Conservation (phyloP, 2,888 invertebrate genomes). For the Aplocera efformata region DNA sequence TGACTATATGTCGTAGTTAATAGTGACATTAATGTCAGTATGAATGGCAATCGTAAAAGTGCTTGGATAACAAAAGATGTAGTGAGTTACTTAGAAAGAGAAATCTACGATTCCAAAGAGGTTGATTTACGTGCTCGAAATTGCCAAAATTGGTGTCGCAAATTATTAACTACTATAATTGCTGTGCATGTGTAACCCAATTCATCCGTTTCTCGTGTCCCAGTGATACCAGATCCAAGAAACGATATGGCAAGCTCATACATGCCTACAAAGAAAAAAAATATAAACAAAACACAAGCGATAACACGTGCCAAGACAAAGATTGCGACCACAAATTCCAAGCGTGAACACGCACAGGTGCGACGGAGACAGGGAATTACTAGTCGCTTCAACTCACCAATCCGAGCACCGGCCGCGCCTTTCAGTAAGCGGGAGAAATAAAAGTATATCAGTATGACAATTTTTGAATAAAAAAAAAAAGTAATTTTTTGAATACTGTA, state of each 20-base stretch:
- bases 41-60: conserved; percentile 14
- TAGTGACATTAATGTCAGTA: conserved; percentile 1
- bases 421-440: conserved; percentile 55
- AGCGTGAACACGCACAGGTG: conserved; percentile 52
- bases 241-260: conserved; percentile 64
- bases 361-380: conserved; percentile 34
- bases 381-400: conserved; percentile 75
- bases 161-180: no score
- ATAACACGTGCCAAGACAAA: conserved; percentile 28
- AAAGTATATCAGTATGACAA: conserved; percentile 40
- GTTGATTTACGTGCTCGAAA: no score
- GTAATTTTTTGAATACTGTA: no score
- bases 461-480: no score
- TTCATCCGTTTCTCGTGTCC: conserved; percentile 59
- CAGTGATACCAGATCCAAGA: conserved; percentile 59
- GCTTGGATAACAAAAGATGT: conserved; percentile 14
- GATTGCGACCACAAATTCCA: conserved; percentile 49
- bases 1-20: no score
- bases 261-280: conserved; percentile 57
- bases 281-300: conserved; percentile 15
- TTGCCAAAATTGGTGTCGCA: no score
- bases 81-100: no score
- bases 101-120: no score
- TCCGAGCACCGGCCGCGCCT: conserved; percentile 84
- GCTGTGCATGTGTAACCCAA: conserved; percentile 57